Conservation (phyloP, 2,888 invertebrate genomes). For the Nephrocerus scutellatus region DNA sequence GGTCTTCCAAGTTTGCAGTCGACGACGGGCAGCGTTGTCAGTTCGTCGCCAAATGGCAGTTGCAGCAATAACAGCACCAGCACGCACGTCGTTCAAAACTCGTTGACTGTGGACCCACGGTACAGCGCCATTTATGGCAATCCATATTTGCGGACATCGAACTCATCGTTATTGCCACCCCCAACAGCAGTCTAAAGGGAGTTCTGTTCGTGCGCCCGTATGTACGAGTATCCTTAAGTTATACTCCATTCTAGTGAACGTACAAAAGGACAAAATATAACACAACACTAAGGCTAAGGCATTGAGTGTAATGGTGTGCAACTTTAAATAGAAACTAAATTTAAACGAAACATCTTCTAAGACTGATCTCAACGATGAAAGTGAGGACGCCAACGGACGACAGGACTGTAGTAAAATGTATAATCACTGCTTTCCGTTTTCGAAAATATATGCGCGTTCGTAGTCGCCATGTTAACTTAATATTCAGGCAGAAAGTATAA, state of each 20-base stretch:
- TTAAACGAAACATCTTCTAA: constrained; percentile 18
- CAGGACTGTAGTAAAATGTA: too few species aligned
- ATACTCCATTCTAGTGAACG: background rate
- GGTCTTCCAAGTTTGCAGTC: constrained; percentile 45
- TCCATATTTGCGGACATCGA: constrained; percentile 70
- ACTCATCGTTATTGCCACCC: constrained; percentile 52
- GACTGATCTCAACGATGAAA: constrained; percentile 32
- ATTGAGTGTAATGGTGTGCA: constrained; percentile 1
- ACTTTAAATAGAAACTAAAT: background rate
- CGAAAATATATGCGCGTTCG: too few species aligned
- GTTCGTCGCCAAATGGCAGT: constrained; percentile 47
- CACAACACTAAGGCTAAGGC: background rate
- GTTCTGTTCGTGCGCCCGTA: background rate
- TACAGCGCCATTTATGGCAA: constrained; percentile 87
- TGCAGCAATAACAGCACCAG: constrained; percentile 45
- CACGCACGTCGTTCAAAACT: constrained; percentile 35
- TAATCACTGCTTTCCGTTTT: too few species aligned
- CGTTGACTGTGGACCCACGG: constrained; percentile 64
- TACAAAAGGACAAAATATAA: background rate
- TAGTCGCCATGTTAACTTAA: too few species aligned
- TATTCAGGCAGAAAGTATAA: too few species aligned
- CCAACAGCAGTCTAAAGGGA: constrained; percentile 51
- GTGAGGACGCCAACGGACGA: too few species aligned
- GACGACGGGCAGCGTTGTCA: constrained; percentile 45
- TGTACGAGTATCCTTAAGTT: background rate